These are phyloP conservation scores for Ennomos quercinarius DNA, from an alignment of 2,888 invertebrate species.

Conservation along the genomic window DNA sequence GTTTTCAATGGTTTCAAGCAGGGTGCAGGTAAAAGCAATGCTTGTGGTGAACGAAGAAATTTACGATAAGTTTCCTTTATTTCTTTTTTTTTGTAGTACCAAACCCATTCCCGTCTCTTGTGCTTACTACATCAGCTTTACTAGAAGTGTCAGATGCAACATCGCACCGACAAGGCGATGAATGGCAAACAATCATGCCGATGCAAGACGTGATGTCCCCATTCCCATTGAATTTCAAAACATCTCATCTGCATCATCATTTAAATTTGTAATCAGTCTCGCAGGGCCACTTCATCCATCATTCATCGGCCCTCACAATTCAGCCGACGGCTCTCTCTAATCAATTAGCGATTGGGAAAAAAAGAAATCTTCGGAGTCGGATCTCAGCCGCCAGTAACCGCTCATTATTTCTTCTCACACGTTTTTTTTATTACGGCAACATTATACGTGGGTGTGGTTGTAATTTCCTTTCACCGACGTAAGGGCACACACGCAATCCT, in stretches of 20 bases:
- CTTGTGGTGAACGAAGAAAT: too few species aligned
- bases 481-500: conserved; percentile 84
- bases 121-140: neutral
- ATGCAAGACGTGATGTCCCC: conserved; percentile 63
- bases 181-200: conserved; percentile 34
- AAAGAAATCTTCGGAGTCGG: conserved; percentile 71
- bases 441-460: conserved; percentile 86
- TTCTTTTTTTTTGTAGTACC: too few species aligned
- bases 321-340: conserved; percentile 67
- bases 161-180: conserved; percentile 21
- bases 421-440: conserved; percentile 83
- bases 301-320: conserved; percentile 63
- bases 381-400: conserved; percentile 81
- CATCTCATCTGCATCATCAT: conserved; percentile 74
- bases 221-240: conserved; percentile 69
- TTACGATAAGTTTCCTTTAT: too few species aligned
- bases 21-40: too few species aligned
- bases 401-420: conserved; percentile 85
- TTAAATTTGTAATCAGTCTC: conserved; percentile 78
- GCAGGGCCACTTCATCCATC: conserved; percentile 73
- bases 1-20: too few species aligned
- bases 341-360: conserved; percentile 77
- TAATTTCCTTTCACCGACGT: conserved; percentile 86
- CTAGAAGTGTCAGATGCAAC: conserved; percentile 7
- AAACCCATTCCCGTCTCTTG: too few species aligned